Percentiles rank a stretch among this genome's conserved stretches.
phyloP scores from a whole-genome alignment of 37 sponge, comb jelly and placozoan genomes.

The Axinella damicornis region DNA sequence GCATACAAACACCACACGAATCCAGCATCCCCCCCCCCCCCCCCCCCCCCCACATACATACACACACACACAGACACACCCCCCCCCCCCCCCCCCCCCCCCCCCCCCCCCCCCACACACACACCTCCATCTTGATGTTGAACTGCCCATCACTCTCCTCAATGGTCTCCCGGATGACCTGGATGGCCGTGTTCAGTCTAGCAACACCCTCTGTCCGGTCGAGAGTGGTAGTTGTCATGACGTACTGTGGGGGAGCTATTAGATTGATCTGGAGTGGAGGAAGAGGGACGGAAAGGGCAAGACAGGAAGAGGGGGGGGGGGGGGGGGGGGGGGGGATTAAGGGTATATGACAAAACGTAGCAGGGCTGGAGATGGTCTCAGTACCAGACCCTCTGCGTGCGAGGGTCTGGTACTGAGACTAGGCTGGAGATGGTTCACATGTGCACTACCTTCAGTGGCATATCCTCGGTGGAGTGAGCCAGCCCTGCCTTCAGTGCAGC shows the following conservation, averaged over 20 bases:
- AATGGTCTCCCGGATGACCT: constrained; percentile 87
- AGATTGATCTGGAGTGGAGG: constrained; percentile 80
- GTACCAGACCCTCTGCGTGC: no score
- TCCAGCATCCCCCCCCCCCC: neutral
- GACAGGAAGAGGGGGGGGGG: no score
- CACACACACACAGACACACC: no score
- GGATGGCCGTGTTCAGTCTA: constrained; percentile 81
- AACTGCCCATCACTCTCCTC: constrained; percentile 92
- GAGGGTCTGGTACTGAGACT: no score
- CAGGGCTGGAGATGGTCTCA: no score
- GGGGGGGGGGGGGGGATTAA: no score
- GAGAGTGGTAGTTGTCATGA: constrained; percentile 90
- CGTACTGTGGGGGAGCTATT: constrained; percentile 98
- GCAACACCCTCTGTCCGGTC: constrained; percentile 94
- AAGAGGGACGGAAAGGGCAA: no score
- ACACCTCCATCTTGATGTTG: constrained; percentile 86
- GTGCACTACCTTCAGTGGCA: constrained; percentile 72
- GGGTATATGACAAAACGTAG: no score
- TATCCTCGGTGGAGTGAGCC: constrained; percentile 77
- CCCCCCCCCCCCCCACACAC: neutral
- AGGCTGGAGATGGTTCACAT: no score
- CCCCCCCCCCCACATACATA: no score
- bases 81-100: no score
- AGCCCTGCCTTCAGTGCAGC: constrained; percentile 87
- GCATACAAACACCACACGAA: neutral